Conservation (phyloP, 2,888 invertebrate genomes). For the Stictocephala bisonia region DNA sequence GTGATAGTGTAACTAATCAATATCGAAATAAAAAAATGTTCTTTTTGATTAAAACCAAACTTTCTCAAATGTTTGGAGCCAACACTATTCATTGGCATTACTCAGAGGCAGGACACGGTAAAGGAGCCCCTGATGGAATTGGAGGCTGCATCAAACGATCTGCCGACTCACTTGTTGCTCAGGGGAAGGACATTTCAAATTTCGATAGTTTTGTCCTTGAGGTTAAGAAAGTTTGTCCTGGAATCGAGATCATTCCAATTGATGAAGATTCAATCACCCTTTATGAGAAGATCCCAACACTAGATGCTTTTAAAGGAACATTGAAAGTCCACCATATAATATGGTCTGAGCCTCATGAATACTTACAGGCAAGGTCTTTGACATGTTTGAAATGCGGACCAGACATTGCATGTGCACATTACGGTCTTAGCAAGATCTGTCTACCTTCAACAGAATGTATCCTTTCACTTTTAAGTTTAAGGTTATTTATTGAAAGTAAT, state of each 20-base stretch:
- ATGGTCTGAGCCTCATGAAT: slow-evolving; percentile 5
- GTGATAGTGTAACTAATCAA: slow-evolving; percentile 63
- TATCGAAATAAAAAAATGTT: slow-evolving; percentile 63
- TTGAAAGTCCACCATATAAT: slow-evolving; percentile 37
- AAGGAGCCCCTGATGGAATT: slow-evolving; percentile 61
- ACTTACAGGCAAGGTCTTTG: slow-evolving; percentile 24
- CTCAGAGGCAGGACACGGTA: slow-evolving; percentile 61
- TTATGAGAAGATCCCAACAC: slow-evolving; percentile 26
- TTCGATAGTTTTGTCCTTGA: slow-evolving; percentile 7
- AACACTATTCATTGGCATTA: slow-evolving; percentile 59
- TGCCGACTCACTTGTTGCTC: slow-evolving; percentile 52
- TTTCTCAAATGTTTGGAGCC: slow-evolving; percentile 49
- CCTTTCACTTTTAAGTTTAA: slow-evolving; percentile 26
- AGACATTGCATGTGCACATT: slow-evolving; percentile 20
- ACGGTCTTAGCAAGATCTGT: slow-evolving; percentile 26
- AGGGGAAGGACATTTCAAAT: slow-evolving; percentile 43
- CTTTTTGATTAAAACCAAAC: slow-evolving; percentile 58
- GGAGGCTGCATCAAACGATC: slow-evolving; percentile 60
- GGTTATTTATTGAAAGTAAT: slow-evolving; percentile 22
- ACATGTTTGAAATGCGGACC: slow-evolving; percentile 11
- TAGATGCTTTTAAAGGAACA: slow-evolving; percentile 47
- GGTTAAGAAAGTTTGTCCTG: slow-evolving; percentile 11
- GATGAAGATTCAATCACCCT: slow-evolving; percentile 14
- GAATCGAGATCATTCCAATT: slow-evolving; percentile 32
- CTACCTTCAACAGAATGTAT: slow-evolving; percentile 33